These are phyloP conservation scores for Zapus hudsonius DNA, from an alignment of 2,113 vertebrate species.

Conservation along the genomic window DNA sequence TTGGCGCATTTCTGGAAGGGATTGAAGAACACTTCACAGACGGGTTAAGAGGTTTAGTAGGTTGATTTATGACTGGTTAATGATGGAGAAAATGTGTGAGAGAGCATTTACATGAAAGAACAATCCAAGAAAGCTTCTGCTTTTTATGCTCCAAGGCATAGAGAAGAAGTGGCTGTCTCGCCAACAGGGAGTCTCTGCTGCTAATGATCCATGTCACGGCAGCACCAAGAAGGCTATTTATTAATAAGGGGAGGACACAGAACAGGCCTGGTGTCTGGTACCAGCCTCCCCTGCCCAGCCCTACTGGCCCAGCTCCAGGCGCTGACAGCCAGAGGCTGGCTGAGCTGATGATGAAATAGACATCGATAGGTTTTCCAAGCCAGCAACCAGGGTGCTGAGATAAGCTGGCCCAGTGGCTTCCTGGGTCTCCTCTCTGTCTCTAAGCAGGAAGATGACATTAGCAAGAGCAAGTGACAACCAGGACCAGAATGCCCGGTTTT, in stretches of 20 bases:
- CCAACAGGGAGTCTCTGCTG: not conserved
- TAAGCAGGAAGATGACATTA: not conserved
- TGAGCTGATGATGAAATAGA: not conserved
- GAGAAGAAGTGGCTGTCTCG: slow-evolving; percentile 57
- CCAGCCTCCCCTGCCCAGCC: not conserved
- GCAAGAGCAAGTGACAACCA: not conserved
- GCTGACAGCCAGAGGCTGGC: slow-evolving; percentile 48
- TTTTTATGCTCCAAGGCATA: slow-evolving; percentile 38
- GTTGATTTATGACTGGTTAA: slow-evolving; percentile 47
- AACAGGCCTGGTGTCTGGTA: slow-evolving; percentile 54
- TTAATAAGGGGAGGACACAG: slow-evolving; percentile 59
- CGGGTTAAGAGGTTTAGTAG: not conserved
- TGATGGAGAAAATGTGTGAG: slow-evolving; percentile 35
- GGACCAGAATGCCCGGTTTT: not conserved
- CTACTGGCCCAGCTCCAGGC: slow-evolving; percentile 29
- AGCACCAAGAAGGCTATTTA: slow-evolving; percentile 52
- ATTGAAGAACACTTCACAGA: not conserved
- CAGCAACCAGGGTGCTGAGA: not conserved
- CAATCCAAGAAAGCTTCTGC: slow-evolving; percentile 38
- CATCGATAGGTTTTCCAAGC: not conserved
- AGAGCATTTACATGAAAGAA: not conserved
- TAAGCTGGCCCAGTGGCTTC: not conserved
- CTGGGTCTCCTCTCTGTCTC: not conserved
- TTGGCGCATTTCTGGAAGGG: not conserved
- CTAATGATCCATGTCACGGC: not conserved